Conservation (phyloP, 2,888 invertebrate genomes). For the Phania funesta region DNA sequence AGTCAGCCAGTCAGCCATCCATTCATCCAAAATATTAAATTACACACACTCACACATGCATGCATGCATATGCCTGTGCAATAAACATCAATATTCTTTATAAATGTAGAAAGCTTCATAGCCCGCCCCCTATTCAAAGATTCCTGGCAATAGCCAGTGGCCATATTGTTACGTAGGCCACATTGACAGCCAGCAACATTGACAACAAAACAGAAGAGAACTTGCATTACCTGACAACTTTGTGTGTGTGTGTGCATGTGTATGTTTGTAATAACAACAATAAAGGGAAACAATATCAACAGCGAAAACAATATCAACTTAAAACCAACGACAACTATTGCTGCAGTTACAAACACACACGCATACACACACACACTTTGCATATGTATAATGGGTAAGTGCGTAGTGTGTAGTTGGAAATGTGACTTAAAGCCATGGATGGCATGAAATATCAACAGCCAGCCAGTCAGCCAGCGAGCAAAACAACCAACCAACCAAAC, state of each 20-base stretch:
- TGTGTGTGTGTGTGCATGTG: not conserved
- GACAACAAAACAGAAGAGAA: slow-evolving; percentile 19
- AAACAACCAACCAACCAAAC: not conserved
- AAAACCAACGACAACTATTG: slow-evolving; percentile 42
- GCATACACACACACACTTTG: not conserved
- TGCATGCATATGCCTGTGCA: not conserved
- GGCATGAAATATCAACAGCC: slow-evolving; percentile 41
- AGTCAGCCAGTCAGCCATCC: not conserved
- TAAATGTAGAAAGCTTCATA: not conserved
- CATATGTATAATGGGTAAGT: not conserved
- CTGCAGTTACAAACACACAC: slow-evolving; percentile 38
- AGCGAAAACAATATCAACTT: slow-evolving; percentile 17
- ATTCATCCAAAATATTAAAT: slow-evolving; percentile 32
- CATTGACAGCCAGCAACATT: slow-evolving; percentile 41
- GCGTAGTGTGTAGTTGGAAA: slow-evolving; percentile 30
- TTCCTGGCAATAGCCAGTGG: slow-evolving; percentile 52
- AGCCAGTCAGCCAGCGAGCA: not conserved
- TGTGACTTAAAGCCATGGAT: slow-evolving; percentile 57
- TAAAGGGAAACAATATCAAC: not conserved
- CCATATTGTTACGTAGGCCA: slow-evolving; percentile 61
- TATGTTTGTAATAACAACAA: slow-evolving; percentile 21
- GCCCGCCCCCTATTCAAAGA: slow-evolving; percentile 53
- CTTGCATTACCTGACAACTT: slow-evolving; percentile 35
- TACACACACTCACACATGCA: slow-evolving; percentile 2
- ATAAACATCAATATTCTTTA: too few species aligned